phyloP scores from a whole-genome alignment of 2,888 invertebrate genomes.

The Mycogona germanica region DNA sequence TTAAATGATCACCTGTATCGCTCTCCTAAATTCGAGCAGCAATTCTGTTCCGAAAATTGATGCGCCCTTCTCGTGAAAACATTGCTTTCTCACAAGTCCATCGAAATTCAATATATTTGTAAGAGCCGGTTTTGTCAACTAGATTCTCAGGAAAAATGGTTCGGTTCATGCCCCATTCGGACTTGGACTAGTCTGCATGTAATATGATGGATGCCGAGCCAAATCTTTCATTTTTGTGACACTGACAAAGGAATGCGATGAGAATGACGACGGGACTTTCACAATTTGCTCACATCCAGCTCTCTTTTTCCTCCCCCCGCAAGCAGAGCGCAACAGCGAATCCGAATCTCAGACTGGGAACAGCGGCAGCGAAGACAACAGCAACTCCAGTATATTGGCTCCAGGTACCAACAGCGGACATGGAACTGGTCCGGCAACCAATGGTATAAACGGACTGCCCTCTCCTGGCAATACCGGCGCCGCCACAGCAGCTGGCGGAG shows the following conservation, averaged over 20 bases:
- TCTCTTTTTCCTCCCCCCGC: background rate
- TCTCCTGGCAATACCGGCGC: background rate
- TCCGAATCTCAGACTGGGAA: conserved; percentile 66
- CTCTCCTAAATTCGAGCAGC: background rate
- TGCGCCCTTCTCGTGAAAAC: too few relatives aligned
- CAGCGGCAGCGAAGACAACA: conserved; percentile 43
- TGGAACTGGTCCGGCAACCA: conserved; percentile 13
- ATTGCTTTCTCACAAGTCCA: too few relatives aligned
- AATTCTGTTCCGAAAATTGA: background rate
- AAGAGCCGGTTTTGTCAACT: too few relatives aligned
- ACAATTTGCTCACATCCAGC: too few relatives aligned
- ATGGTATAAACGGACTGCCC: background rate
- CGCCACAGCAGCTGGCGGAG: conserved; percentile 1
- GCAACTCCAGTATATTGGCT: conserved; percentile 21
- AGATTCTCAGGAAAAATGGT: too few relatives aligned
- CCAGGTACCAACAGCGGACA: background rate
- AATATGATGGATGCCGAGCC: too few relatives aligned
- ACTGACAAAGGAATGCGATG: too few relatives aligned
- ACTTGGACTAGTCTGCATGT: too few relatives aligned
- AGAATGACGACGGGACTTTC: too few relatives aligned
- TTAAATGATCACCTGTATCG: background rate
- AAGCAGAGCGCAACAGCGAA: conserved; percentile 61
- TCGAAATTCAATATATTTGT: too few relatives aligned
- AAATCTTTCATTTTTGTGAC: background rate
- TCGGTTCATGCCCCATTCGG: too few relatives aligned